Evolutionary conservation across 2,888 invertebrate genomes (phyloP).

Genomic region (Dolomedes plantarius): DNA sequence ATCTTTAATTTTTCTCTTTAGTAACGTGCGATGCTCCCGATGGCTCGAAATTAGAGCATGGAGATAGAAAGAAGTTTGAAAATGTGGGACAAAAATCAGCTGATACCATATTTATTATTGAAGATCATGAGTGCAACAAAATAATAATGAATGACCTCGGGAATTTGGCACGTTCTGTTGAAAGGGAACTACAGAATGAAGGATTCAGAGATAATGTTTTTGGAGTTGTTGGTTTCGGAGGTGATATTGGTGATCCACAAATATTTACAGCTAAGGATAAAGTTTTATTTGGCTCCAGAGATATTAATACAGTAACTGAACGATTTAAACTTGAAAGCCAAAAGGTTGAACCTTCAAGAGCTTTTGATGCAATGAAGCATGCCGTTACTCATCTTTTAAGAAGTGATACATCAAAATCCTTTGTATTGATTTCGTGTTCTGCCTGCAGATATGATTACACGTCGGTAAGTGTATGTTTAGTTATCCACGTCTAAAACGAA

Average conservation of each 20-base stretch:
- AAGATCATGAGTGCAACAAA: slow-evolving; percentile 89
- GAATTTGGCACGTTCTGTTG: slow-evolving; percentile 75
- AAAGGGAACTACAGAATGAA: slow-evolving; percentile 74
- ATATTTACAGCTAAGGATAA: slow-evolving; percentile 74
- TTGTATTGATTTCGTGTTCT: slow-evolving; percentile 83
- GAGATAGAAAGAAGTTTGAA: slow-evolving; percentile 84
- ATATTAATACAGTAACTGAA: slow-evolving; percentile 81
- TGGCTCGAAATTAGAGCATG: slow-evolving; percentile 85
- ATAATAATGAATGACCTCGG: slow-evolving; percentile 79
- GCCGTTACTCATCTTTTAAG: slow-evolving; percentile 77
- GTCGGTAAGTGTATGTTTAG: slow-evolving; percentile 49
- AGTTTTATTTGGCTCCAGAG: slow-evolving; percentile 48
- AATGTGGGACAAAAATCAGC: slow-evolving; percentile 81
- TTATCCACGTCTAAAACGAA: no score
- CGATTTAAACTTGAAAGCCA: slow-evolving; percentile 82
- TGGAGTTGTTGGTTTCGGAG: slow-evolving; percentile 76
- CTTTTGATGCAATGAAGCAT: slow-evolving; percentile 75
- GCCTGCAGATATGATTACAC: slow-evolving; percentile 78
- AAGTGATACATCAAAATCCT: slow-evolving; percentile 78
- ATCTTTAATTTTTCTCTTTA: slow-evolving; percentile 67
- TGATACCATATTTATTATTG: slow-evolving; percentile 92
- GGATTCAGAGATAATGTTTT: slow-evolving; percentile 75
- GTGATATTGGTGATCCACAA: slow-evolving; percentile 73
- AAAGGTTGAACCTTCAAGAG: slow-evolving; percentile 73
- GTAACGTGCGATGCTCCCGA: slow-evolving; percentile 83